Conservation (phyloP, 2,113 vertebrate genomes). For the Heterotilapia buettikoferi region DNA sequence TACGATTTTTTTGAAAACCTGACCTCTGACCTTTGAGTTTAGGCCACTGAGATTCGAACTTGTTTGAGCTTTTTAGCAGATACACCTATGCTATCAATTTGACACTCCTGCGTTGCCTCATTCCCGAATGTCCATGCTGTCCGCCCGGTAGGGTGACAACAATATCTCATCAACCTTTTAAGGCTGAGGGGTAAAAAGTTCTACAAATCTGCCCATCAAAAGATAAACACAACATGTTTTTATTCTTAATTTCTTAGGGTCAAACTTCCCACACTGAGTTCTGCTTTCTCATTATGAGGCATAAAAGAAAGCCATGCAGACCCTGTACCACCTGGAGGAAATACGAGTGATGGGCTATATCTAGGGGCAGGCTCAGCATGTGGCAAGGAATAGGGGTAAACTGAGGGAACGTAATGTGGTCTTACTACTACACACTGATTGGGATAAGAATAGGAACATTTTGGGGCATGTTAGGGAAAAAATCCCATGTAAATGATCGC, state of each 20-base stretch:
- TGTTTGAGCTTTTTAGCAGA: not conserved
- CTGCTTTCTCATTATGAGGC: not conserved
- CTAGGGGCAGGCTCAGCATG: not conserved
- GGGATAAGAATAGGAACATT: not conserved
- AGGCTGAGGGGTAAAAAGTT: rapidly evolving
- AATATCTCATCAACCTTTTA: not conserved
- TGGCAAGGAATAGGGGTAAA: not conserved
- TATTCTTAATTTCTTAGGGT: not conserved
- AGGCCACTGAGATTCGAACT: rapidly evolving
- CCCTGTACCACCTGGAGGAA: not conserved
- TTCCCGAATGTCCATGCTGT: rapidly evolving
- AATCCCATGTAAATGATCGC: not conserved
- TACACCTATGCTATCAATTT: not conserved
- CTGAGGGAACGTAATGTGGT: not conserved
- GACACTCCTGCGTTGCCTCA: not conserved
- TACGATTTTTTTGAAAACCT: not conserved
- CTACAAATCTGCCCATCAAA: not conserved
- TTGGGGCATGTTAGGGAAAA: rapidly evolving
- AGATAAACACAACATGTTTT: not conserved
- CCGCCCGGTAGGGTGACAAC: not conserved
- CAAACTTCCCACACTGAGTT: not conserved
- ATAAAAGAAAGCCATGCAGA: not conserved
- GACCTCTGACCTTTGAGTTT: not conserved
- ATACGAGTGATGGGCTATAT: not conserved
- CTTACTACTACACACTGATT: rapidly evolving